phyloP scores from a whole-genome alignment of 1,140 invertebrate genomes.

The Spodoptera litura region DNA sequence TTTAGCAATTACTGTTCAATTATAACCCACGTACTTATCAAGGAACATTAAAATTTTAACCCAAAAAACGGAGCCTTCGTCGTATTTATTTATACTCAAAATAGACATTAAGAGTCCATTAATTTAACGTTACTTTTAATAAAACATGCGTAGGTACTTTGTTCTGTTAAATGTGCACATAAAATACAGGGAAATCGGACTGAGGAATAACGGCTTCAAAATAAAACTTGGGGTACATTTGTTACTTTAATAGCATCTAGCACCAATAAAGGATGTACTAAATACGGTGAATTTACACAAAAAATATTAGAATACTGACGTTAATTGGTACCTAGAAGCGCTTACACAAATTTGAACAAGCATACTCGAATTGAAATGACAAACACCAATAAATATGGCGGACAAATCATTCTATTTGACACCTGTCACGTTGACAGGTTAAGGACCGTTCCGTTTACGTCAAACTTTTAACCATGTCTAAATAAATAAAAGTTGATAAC shows the following conservation, averaged over 20 bases:
- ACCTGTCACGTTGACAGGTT: slow-evolving; percentile 19
- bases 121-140: slow-evolving; percentile 35
- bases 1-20: slow-evolving; percentile 9
- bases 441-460: slow-evolving; percentile 18
- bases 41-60: slow-evolving; percentile 1
- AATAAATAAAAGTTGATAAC: no score
- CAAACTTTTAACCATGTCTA: neutral
- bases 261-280: slow-evolving; percentile 19
- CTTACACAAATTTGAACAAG: slow-evolving; percentile 33
- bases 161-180: slow-evolving; percentile 41
- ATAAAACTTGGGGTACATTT: slow-evolving; percentile 49
- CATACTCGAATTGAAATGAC: slow-evolving; percentile 40
- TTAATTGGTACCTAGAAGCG: slow-evolving; percentile 37
- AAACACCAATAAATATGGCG: slow-evolving; percentile 21
- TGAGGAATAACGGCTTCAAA: slow-evolving; percentile 36
- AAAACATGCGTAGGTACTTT: slow-evolving; percentile 30
- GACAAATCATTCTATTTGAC: slow-evolving; percentile 1
- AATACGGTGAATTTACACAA: slow-evolving; percentile 16
- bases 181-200: slow-evolving; percentile 43
- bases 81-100: slow-evolving; percentile 28
- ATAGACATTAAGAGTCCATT: slow-evolving; percentile 37
- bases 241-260: slow-evolving; percentile 47
- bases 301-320: slow-evolving; percentile 43
- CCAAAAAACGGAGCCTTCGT: slow-evolving; percentile 5
- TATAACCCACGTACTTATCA: slow-evolving; percentile 6